Evolutionary conservation across 2,888 invertebrate species (phyloP).

Genomic region (Volucella bombylans): DNA sequence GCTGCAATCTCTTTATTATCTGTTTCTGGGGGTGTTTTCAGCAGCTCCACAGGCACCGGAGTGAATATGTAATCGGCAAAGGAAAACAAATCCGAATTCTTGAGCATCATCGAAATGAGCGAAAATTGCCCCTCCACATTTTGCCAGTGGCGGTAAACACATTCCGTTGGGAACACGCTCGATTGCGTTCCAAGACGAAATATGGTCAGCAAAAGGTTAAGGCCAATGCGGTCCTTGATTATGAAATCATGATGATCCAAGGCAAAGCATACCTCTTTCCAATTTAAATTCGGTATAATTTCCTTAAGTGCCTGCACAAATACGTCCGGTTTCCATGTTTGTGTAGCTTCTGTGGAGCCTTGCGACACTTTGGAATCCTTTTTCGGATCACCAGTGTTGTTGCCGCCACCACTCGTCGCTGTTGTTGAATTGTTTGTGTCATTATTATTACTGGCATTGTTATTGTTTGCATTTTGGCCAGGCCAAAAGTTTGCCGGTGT

Average conservation of each 20-base stretch:
- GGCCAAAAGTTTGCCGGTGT: slow-evolving; percentile 87
- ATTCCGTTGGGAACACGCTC: slow-evolving; percentile 93
- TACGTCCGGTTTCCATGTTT: slow-evolving; percentile 95
- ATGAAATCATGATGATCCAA: slow-evolving; percentile 95
- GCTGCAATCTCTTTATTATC: slow-evolving; percentile 96
- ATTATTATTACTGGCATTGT: slow-evolving; percentile 76
- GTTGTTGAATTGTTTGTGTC: slow-evolving; percentile 77
- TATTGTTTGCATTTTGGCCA: slow-evolving; percentile 78
- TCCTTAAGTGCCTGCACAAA: slow-evolving; percentile 96
- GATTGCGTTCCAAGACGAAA: slow-evolving; percentile 91
- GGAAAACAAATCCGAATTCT: slow-evolving; percentile 96
- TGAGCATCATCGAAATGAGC: slow-evolving; percentile 92
- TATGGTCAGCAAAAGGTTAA: slow-evolving; percentile 91
- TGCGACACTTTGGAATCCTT: slow-evolving; percentile 73
- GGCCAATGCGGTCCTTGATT: slow-evolving; percentile 92
- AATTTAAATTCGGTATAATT: slow-evolving; percentile 91
- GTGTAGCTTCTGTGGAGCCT: slow-evolving; percentile 83
- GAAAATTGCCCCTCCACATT: slow-evolving; percentile 96
- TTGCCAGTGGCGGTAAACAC: slow-evolving; percentile 95
- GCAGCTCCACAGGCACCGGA: slow-evolving; percentile 91
- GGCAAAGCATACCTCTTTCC: slow-evolving; percentile 96
- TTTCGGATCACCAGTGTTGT: slow-evolving; percentile 76
- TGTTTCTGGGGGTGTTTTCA: slow-evolving; percentile 97
- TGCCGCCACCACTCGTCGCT: slow-evolving; percentile 75
- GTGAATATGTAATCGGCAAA: slow-evolving; percentile 96